phyloP scores from a whole-genome alignment of 2,797 vertebrate genomes.

The Hyperoplus immaculatus region DNA sequence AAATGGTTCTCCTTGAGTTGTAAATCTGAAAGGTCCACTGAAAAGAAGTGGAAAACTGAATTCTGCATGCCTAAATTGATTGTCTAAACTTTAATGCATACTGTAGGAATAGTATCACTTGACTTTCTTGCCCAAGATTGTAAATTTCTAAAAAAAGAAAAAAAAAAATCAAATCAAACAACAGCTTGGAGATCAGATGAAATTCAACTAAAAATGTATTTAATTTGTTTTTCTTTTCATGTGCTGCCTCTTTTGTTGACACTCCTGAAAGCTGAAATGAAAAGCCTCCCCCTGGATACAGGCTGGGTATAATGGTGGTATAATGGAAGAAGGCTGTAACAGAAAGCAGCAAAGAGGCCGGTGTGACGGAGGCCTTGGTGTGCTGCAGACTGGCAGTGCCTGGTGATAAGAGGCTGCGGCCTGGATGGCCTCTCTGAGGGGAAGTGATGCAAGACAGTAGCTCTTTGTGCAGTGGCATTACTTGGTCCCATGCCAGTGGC shows the following conservation, averaged over 20 bases:
- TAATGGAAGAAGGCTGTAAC: conserved; percentile 59
- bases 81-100: conserved; percentile 15
- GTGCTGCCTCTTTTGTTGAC: conserved; percentile 45
- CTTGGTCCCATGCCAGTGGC: conserved; percentile 85
- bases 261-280: conserved; percentile 53
- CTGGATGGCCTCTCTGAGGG: conserved; percentile 79
- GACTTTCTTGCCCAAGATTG: not conserved
- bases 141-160: not conserved
- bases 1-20: conserved; percentile 14
- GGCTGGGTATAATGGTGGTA: conserved; percentile 55
- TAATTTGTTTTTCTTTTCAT: conserved; percentile 52
- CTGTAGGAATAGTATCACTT: not conserved
- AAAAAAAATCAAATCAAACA: not conserved
- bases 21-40: conserved; percentile 12
- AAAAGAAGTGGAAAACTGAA: not conserved
- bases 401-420: conserved; percentile 85
- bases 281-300: conserved; percentile 51
- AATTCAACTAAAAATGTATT: conserved; percentile 38
- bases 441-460: conserved; percentile 88
- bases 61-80: not conserved
- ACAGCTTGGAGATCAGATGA: not conserved
- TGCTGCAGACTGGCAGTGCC: conserved; percentile 79
- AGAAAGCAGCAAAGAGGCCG: conserved; percentile 59
- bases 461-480: conserved; percentile 86
- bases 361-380: conserved; percentile 64